Base-by-base conservation (phyloP, 1,140 invertebrate species). In the Sipha flava region DNA sequence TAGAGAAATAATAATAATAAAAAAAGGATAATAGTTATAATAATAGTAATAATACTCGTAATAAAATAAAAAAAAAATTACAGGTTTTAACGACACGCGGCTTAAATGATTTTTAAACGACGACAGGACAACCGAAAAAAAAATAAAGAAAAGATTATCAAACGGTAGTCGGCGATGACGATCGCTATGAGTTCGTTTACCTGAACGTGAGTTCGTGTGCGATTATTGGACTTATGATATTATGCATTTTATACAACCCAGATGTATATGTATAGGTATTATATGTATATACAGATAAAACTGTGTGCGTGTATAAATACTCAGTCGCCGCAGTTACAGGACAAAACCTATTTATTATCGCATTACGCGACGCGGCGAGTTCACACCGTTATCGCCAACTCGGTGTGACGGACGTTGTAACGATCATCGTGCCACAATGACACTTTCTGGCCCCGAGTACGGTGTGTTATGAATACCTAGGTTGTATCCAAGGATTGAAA, bases 71-170 rank as follows among this genome's bases (percentile, higher is more conserved):
- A 23, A 26, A 57, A 54, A 34, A 49, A 75, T 7, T 7, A 52
- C 70, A 14, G 70, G 31, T 37, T 75, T 75, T 75, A 75, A 75
- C 29, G 70, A 75, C n/a, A n/a, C 70, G 70, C 3, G 14, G 34
- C 49, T 40, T 57, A 77, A 77, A 52, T 37, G 73, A 59, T 77
- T 77, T 77, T 77, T 77, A 77, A 77, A 77, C 31, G 73, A 75
- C 31, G 49, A 52, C 70, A 21, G 14, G 12, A n/a, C 16, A 34
- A 52, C 16, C 3, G 14, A 45, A 2, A 45, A 49, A 2, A 52
- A 23, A 37, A 21, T 34, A 49, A 37, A 52, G n/a, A 75, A 37
- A 52, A 54, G 29, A 54, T 37, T 37, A 52, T 57, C 40, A 45
- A 70, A 70, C 66, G 18, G 66, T 45, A 70, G 66, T 26, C 23